Base-by-base conservation (phyloP, 2,113 vertebrate species). In the Piaya cayana region DNA sequence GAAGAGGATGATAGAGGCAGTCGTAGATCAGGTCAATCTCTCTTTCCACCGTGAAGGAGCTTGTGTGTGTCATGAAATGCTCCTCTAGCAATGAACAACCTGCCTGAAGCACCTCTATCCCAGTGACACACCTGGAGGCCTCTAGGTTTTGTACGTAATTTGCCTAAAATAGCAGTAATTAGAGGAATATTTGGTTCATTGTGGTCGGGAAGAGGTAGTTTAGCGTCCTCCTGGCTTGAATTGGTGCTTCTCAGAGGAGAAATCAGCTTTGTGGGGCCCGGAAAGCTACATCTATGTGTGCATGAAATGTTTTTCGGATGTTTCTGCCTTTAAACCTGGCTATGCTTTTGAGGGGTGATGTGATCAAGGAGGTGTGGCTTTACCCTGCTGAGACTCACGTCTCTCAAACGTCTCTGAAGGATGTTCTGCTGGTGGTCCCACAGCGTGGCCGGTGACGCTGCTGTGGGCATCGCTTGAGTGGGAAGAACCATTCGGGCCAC, bases 241-340 rank as follows among this genome's bases (percentile, higher is more conserved):
- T 16, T 6, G 18, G 36, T 13, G 6, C 2, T 5, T 9, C 5
- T 34, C n/a, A 17, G 29, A 43, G 70, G n/a, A 55, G 74, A n/a
- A 34, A 47, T 58, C 2, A 6, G 36, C 32, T 71, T 16, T 27
- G 12, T 23, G 2, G 43, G 34, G 26, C 43, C 52, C 4, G 34
- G 26, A 37, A 68, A 32, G 55, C 14, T 4, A 39, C 49, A 49
- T 4, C 23, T 21, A 5, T 0, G 0, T 0, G 0, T 11, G 22
- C 0, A 3, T 43, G 70, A 67, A 32, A 19, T 0, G 5, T 15
- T 34, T 11, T 11, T 1, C 19, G 15, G 62, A 3, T 7, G 8
- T 39, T 86, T 58, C 25, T 64, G 7, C 3, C 32, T 64, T 6
- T 1, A 8, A 47, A 19, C n/a, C 16, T 42, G 70, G 12, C 60